A percentile compares a stretch with the other conserved stretches of the same genome.
Conservation (phyloP, 2,888 invertebrate species). For the Cephus sareptanus region DNA sequence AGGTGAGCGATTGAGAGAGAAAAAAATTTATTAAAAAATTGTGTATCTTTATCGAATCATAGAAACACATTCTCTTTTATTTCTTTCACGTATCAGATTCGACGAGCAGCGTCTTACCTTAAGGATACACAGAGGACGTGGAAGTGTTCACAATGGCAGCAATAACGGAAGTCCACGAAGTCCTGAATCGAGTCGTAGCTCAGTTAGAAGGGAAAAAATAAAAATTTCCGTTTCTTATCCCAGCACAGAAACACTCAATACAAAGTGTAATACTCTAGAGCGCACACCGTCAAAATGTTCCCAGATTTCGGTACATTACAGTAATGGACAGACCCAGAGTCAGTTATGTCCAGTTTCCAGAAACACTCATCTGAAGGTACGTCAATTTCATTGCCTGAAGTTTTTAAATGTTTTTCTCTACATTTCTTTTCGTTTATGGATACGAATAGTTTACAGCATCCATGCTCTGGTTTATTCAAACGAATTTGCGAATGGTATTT, state of each 20-base stretch:
- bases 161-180: slow-evolving; percentile 47
- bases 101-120: slow-evolving; percentile 92
- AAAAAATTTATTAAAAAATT: not conserved
- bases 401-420: slow-evolving; percentile 1
- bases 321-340: slow-evolving; percentile 60
- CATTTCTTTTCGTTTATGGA: slow-evolving; percentile 1
- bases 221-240: slow-evolving; percentile 90
- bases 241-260: slow-evolving; percentile 73
- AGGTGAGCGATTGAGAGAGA: slow-evolving; percentile 41
- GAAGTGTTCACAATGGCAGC: slow-evolving; percentile 69
- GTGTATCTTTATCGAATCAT: not conserved
- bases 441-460: not conserved
- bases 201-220: slow-evolving; percentile 78
- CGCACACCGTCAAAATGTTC: slow-evolving; percentile 59
- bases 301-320: slow-evolving; percentile 59
- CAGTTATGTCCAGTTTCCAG: slow-evolving; percentile 56
- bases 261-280: slow-evolving; percentile 59
- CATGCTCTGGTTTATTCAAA: not conserved
- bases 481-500: too few species aligned
- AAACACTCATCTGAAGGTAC: slow-evolving; percentile 57
- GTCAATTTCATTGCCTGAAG: slow-evolving; percentile 23
- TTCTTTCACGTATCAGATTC: slow-evolving; percentile 73
- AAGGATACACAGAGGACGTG: slow-evolving; percentile 89
- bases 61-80: not conserved
- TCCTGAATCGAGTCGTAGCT: slow-evolving; percentile 55